Evolutionary conservation across 2,888 invertebrate species (phyloP).

Genomic region (Campoletis raptor): DNA sequence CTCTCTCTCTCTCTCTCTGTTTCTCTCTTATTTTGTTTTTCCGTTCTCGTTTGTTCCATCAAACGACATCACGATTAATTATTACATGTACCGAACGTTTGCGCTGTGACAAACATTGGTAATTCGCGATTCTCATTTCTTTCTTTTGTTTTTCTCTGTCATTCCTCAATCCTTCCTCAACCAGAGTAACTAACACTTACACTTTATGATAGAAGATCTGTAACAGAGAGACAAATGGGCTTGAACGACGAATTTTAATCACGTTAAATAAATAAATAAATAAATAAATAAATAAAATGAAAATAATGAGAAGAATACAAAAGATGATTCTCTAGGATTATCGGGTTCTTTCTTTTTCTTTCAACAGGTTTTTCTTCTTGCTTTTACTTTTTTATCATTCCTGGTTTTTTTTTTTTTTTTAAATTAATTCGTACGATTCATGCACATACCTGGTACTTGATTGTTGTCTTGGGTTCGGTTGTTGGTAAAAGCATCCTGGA

Average conservation of each 20-base stretch:
- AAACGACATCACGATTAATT: conserved; percentile 76
- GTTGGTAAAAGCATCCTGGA: conserved; percentile 83
- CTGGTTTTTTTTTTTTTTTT: background rate
- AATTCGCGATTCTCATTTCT: conserved; percentile 70
- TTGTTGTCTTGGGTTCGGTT: conserved; percentile 83
- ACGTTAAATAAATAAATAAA: conserved; percentile 2
- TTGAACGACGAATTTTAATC: conserved; percentile 48
- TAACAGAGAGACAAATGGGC: conserved; percentile 71
- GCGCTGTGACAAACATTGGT: conserved; percentile 74
- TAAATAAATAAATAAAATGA: background rate
- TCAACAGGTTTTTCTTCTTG: background rate
- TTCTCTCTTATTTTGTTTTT: background rate
- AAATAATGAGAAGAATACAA: background rate
- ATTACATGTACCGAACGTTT: conserved; percentile 73
- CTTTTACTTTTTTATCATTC: background rate
- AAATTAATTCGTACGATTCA: conserved; percentile 42
- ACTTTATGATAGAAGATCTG: conserved; percentile 84
- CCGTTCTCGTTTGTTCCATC: conserved; percentile 71
- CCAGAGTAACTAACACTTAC: conserved; percentile 76
- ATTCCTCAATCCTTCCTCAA: conserved; percentile 69
- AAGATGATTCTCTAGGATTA: background rate
- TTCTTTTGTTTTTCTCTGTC: conserved; percentile 53
- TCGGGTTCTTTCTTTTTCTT: conserved; percentile 18
- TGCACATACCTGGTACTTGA: conserved; percentile 82
- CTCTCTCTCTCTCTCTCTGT: conserved; percentile 69